Evolutionary conservation across 2,113 vertebrate genomes (phyloP).

Genomic region (Odontesthes bonariensis): DNA sequence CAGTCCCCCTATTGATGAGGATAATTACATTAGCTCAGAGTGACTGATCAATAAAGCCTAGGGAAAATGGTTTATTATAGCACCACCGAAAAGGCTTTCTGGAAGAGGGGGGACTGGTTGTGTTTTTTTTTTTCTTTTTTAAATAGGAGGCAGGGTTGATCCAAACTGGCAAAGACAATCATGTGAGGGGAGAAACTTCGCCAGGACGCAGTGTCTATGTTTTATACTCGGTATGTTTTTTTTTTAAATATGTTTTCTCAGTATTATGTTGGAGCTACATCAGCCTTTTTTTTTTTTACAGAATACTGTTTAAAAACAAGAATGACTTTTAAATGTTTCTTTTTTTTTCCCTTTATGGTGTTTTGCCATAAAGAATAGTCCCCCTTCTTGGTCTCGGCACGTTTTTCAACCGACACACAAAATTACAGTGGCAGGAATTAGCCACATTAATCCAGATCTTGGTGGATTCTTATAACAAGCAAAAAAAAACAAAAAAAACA

Average conservation of each 20-base stretch:
- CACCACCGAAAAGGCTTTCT: constrained; percentile 84
- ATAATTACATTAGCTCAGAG: constrained; percentile 99
- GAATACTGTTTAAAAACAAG: too few relatives aligned
- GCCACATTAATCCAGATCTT: not conserved
- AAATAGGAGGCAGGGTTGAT: constrained; percentile 48
- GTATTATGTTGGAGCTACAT: too few relatives aligned
- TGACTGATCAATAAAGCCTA: constrained; percentile 99
- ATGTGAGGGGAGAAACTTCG: constrained; percentile 33
- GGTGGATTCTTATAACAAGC: not conserved
- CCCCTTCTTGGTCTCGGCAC: not conserved
- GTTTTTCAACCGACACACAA: too few relatives aligned
- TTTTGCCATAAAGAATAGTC: not conserved
- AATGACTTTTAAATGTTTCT: not conserved
- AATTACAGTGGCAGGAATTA: not conserved
- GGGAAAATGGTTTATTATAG: constrained; percentile 96
- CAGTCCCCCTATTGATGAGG: constrained; percentile 99
- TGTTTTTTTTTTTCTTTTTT: constrained; percentile 16
- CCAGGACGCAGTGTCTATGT: constrained; percentile 11
- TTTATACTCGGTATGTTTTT: not conserved
- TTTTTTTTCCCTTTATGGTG: not conserved
- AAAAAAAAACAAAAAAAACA: too few relatives aligned
- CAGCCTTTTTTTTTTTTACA: too few relatives aligned
- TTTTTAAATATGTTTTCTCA: not conserved
- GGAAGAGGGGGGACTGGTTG: constrained; percentile 51
- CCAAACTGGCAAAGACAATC: constrained; percentile 28